Conservation (phyloP, 2,888 invertebrate genomes). For the Notocelia uddmanniana region DNA sequence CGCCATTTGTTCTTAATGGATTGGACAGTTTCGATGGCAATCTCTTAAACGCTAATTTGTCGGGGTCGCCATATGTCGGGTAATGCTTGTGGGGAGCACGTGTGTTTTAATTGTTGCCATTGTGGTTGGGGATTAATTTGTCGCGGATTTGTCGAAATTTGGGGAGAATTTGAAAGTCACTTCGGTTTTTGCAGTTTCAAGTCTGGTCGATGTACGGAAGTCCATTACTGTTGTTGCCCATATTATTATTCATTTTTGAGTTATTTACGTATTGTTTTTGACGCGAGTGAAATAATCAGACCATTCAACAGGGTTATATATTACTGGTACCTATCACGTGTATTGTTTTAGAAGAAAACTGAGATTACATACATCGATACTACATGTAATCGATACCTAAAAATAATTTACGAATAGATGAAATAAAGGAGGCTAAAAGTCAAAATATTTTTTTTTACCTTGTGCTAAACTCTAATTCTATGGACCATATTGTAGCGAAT, state of each 20-base stretch:
- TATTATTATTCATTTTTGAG: background rate
- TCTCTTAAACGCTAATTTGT: slow-evolving; percentile 82
- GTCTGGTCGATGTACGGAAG: slow-evolving; percentile 1
- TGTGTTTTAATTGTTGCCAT: slow-evolving; percentile 48
- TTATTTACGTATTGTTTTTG: background rate
- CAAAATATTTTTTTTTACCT: background rate
- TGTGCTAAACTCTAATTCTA: too few relatives aligned
- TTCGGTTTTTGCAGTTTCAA: slow-evolving; percentile 16
- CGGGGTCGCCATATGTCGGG: slow-evolving; percentile 78
- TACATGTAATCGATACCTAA: too few relatives aligned
- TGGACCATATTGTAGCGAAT: background rate
- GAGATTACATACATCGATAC: too few relatives aligned
- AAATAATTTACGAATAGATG: background rate
- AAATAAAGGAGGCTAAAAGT: background rate
- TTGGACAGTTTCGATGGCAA: slow-evolving; percentile 78
- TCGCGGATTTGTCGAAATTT: slow-evolving; percentile 22
- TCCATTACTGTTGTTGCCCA: background rate
- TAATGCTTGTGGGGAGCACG: slow-evolving; percentile 51
- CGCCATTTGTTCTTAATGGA: slow-evolving; percentile 82
- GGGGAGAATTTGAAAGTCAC: slow-evolving; percentile 33
- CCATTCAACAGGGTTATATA: background rate
- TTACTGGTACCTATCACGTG: too few relatives aligned
- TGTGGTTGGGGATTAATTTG: slow-evolving; percentile 33
- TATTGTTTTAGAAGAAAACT: too few relatives aligned
- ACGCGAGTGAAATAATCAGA: background rate